Evolutionary conservation across 92 coral and sea anemone species (phyloP).

Genomic region (Zoanthus gigantus): DNA sequence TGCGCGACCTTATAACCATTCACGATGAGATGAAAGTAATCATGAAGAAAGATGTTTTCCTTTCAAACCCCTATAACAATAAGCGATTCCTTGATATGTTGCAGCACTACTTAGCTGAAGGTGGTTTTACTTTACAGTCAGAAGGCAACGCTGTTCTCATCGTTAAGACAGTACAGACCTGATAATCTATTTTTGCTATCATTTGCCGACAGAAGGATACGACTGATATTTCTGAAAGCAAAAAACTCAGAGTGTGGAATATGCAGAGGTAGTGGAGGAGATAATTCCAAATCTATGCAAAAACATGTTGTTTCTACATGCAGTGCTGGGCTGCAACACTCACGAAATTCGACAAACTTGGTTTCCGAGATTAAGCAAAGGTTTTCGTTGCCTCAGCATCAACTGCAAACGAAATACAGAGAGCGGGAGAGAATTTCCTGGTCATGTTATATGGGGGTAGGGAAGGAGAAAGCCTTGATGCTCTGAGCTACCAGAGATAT

Average conservation of each 20-base stretch:
- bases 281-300: not conserved
- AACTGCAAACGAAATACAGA: constrained; percentile 10
- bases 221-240: constrained; percentile 32
- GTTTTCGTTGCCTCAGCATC: constrained; percentile 8
- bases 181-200: constrained; percentile 42
- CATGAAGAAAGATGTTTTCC: constrained; percentile 46
- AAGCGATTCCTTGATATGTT: constrained; percentile 31
- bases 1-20: constrained; percentile 35
- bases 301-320: constrained; percentile 40
- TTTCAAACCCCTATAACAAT: constrained; percentile 39
- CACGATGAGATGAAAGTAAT: constrained; percentile 39
- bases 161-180: constrained; percentile 47
- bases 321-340: constrained; percentile 37
- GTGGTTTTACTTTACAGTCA: constrained; percentile 14
- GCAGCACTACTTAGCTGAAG: constrained; percentile 25
- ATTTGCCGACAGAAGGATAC: constrained; percentile 22
- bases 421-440: constrained; percentile 47
- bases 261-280: constrained; percentile 29
- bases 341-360: constrained; percentile 9
- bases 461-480: constrained; percentile 31
- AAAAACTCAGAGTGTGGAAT: constrained; percentile 35
- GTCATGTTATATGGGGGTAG: constrained; percentile 39
- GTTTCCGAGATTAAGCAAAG: constrained; percentile 36
- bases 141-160: constrained; percentile 42
- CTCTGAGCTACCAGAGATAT: constrained; percentile 10